These are phyloP conservation scores for Parazoanthus swiftii DNA, from an alignment of 92 coral and sea anemone species.

Conservation along the genomic window DNA sequence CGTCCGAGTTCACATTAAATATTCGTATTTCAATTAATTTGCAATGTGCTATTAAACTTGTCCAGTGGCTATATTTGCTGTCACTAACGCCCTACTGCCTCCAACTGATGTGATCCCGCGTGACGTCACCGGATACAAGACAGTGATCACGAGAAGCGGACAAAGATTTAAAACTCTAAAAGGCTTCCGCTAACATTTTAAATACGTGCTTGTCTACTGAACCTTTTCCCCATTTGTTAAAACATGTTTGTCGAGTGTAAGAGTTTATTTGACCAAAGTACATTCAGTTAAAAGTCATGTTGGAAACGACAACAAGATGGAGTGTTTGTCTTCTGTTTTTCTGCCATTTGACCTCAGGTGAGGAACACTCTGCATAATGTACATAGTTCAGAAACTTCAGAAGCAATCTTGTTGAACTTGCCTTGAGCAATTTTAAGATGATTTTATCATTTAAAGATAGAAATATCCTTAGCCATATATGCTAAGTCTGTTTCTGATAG, in stretches of 20 bases:
- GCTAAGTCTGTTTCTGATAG: background rate
- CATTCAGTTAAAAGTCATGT: background rate
- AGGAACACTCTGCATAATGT: background rate
- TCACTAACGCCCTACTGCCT: too few species aligned
- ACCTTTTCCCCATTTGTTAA: background rate
- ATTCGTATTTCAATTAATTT: too few species aligned
- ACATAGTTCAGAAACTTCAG: background rate
- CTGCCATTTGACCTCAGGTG: slow-evolving; percentile 1
- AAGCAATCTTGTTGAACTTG: background rate
- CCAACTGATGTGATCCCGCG: too few species aligned
- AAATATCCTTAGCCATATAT: too few species aligned
- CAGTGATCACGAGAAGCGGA: background rate
- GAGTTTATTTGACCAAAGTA: background rate
- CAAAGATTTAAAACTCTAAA: background rate
- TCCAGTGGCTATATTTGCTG: too few species aligned
- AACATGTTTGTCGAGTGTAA: background rate
- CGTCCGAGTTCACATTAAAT: too few species aligned
- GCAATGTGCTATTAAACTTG: too few species aligned
- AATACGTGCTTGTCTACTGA: background rate
- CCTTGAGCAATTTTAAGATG: background rate
- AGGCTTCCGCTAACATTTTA: background rate
- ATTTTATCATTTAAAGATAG: too few species aligned
- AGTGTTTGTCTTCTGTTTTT: background rate
- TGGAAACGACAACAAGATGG: background rate
- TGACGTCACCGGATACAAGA: too few species aligned